These are phyloP conservation scores for Sitta europaea DNA, from an alignment of 2,113 vertebrate genomes.

Conservation along the genomic window DNA sequence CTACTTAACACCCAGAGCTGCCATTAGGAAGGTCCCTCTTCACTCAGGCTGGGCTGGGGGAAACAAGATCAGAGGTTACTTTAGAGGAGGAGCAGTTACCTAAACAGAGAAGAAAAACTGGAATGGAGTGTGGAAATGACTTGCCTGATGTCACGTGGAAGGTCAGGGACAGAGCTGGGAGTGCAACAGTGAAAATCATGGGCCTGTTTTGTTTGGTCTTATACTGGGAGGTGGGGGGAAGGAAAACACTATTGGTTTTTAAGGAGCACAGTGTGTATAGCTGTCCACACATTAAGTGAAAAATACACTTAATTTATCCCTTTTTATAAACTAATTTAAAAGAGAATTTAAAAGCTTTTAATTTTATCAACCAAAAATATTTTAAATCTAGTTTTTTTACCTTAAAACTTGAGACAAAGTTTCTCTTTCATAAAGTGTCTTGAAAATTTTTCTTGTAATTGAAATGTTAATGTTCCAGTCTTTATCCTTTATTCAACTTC, in stretches of 20 bases:
- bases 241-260: neutral
- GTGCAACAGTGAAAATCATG: neutral
- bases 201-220: neutral
- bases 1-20: neutral
- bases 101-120: neutral
- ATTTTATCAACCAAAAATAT: neutral
- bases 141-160: neutral
- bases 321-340: neutral
- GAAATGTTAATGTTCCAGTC: neutral
- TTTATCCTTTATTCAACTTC: neutral
- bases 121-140: neutral
- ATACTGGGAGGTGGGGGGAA: neutral
- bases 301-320: neutral
- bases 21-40: neutral
- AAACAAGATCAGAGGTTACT: neutral
- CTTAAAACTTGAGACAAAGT: neutral
- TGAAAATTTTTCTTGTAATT: neutral
- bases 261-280: fast-evolving
- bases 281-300: neutral
- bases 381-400: neutral
- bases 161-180: neutral
- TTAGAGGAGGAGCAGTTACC: neutral
- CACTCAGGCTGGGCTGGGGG: neutral
- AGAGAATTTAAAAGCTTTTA: neutral
- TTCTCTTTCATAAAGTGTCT: neutral